Conservation (phyloP, 64 coral and sea anemone genomes). For the Montipora capricornis region DNA sequence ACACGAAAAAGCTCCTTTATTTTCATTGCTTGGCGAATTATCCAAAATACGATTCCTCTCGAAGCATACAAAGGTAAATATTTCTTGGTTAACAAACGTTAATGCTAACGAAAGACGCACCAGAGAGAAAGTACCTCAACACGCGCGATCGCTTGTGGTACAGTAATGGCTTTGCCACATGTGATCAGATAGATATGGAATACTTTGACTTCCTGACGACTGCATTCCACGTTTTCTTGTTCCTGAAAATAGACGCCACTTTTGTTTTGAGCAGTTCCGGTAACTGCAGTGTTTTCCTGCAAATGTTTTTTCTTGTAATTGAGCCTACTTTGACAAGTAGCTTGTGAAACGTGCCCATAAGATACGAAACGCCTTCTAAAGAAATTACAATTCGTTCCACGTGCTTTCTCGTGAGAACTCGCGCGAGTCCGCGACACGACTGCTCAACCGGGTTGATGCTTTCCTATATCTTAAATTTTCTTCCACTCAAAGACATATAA, state of each 20-base stretch:
- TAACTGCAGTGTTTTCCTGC: constrained; percentile 73
- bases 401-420: neutral
- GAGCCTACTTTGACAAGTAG: constrained; percentile 18
- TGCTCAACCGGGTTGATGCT: too few species aligned
- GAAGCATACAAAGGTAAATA: constrained; percentile 74
- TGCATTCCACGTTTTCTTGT: constrained; percentile 42
- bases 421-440: neutral
- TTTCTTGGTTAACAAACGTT: constrained; percentile 15
- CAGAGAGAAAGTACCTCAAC: constrained; percentile 35
- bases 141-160: constrained; percentile 24
- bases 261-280: constrained; percentile 63
- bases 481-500: too few species aligned
- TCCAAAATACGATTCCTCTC: constrained; percentile 68
- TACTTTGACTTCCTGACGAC: constrained; percentile 69
- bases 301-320: constrained; percentile 84
- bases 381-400: neutral
- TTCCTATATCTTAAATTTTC: too few species aligned
- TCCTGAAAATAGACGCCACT: constrained; percentile 82
- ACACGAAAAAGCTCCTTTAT: neutral
- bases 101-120: constrained; percentile 45
- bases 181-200: constrained; percentile 54
- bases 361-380: neutral
- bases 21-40: neutral
- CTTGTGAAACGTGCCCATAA: neutral
- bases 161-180: constrained; percentile 72